Evolutionary conservation across 2,888 invertebrate genomes (phyloP), one percentile per base, ranked within the genome.

Genomic region (Drosophila kambysellisi): DNA sequence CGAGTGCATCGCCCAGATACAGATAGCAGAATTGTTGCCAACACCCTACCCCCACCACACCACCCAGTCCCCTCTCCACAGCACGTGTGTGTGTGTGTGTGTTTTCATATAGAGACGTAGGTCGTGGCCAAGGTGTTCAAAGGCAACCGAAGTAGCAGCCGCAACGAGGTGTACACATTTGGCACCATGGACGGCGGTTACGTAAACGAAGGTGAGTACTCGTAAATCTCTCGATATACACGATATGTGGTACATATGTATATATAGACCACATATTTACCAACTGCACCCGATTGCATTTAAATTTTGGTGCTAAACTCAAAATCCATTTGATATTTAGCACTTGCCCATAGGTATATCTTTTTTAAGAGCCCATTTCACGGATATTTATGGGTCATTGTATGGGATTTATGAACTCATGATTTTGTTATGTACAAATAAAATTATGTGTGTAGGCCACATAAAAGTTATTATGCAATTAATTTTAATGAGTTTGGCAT

Each of bases 141-240:
- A 57, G 82, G 46, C 64, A 87, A 62, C n/a, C 74, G 70, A 64
- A 81, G 72, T 48, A 66, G 80, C 71, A 79, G 62, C 73, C 77
- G 89, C 81, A 88, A 77, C 91, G 90, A 87, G 84, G 91, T 92
- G 91, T 92, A 92, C 82, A 89, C 92, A 63, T 92, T 92, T 76
- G 91, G 91, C 85, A 93, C 91, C 83, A 92, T 93, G 93, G 93
- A 93, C 76, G 92, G 93, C 80, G 93, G 93, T 83, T 93, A 93
- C 79, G 92, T 93, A 81, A 93, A 93, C 79, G 93, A 93, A 93
- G 93, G 93, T 93, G 89, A 92, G 92, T 61, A 43, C 63, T 59
- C 60, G 59, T 70, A 70, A 53, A 70, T 60, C 33, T 43, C 46
- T 65, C 56, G 12, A 68, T 20, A 46, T 25, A 6, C 11, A 20